Evolutionary conservation across 2,797 vertebrate genomes (phyloP).

Genomic region (Sebastes goodei): DNA sequence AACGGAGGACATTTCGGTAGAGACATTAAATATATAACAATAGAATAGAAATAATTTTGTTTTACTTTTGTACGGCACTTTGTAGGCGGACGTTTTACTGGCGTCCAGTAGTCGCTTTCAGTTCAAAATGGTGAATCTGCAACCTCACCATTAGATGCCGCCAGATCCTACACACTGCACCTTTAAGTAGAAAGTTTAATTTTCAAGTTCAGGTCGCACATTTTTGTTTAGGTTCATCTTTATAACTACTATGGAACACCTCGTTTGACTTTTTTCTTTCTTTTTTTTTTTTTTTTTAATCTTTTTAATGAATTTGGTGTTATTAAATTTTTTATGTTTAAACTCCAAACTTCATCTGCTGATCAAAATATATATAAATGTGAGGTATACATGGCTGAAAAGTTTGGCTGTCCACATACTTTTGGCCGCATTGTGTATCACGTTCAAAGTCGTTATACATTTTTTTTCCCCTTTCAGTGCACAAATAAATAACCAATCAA

Average conservation of each 20-base stretch:
- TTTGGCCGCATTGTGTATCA: not conserved
- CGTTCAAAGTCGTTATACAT: not conserved
- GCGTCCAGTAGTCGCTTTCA: no score
- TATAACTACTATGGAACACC: not conserved
- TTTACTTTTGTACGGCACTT: no score
- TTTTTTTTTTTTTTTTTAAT: not conserved
- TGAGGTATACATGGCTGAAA: not conserved
- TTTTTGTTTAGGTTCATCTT: not conserved
- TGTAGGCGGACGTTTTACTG: no score
- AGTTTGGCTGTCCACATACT: not conserved
- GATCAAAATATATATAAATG: no score
- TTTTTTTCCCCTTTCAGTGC: not conserved
- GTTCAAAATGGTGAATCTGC: no score
- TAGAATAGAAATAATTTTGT: no score
- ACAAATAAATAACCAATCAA: not conserved
- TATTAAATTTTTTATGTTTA: not conserved
- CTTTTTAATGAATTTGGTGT: not conserved
- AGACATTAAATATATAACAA: no score
- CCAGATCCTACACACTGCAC: not conserved
- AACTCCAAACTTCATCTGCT: not conserved
- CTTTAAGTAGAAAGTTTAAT: not conserved
- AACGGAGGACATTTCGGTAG: no score
- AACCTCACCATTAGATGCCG: not conserved
- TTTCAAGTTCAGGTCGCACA: not conserved
- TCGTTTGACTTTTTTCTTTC: not conserved